Evolutionary conservation across 1,140 invertebrate genomes (phyloP).

Genomic region (Habropoda laboriosa): DNA sequence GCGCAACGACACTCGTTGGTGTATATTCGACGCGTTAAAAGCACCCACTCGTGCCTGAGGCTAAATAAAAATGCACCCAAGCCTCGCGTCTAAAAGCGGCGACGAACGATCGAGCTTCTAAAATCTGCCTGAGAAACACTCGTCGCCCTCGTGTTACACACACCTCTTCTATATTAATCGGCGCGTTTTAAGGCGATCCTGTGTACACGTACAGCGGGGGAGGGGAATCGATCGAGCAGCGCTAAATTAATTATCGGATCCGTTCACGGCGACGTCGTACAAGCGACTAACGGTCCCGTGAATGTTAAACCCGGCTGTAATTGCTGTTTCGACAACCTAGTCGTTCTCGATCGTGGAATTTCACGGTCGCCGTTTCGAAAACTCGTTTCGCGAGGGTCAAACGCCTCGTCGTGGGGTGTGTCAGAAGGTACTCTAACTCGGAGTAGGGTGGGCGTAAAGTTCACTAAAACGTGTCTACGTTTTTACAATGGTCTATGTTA

Average conservation of each 20-base stretch:
- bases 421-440: no score
- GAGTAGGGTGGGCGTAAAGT: no score
- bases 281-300: not conserved
- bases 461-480: no score
- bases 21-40: no score
- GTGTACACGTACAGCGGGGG: not conserved
- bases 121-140: no score
- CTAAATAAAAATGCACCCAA: no score
- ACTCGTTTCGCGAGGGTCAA: not conserved
- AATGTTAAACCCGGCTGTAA: slow-evolving; percentile 8
- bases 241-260: slow-evolving; percentile 55
- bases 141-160: no score
- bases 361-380: not conserved
- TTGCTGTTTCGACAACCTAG: not conserved
- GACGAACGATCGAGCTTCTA: no score
- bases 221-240: slow-evolving; percentile 28
- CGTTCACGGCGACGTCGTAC: slow-evolving; percentile 5
- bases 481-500: no score
- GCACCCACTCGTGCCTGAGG: no score
- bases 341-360: not conserved
- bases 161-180: slow-evolving; percentile 30
- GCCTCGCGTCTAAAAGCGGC: no score
- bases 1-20: no score
- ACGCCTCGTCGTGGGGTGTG: not conserved
- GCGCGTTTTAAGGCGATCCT: not conserved